Conservation (phyloP, 53 echinoderm and acorn worm genomes). For the Pentamera pediparva region DNA sequence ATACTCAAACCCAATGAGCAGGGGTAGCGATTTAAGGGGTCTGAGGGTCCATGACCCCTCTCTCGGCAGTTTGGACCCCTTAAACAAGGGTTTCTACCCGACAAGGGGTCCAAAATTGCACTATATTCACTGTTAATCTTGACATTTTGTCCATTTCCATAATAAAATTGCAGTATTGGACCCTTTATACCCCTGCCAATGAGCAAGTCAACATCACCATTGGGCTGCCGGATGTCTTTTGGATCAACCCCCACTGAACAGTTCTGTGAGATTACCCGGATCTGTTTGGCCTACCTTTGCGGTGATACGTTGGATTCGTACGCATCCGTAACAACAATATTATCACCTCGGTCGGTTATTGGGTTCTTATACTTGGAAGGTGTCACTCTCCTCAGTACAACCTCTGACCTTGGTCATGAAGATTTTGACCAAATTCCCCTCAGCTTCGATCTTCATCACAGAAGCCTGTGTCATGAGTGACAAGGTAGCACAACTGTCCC, state of each 20-base stretch:
- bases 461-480: slow-evolving; percentile 37
- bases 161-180: too few relatives aligned
- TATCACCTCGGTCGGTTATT: slow-evolving; percentile 21
- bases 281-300: slow-evolving; percentile 23
- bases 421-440: slow-evolving; percentile 29
- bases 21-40: too few relatives aligned
- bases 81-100: too few relatives aligned
- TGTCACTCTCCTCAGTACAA: slow-evolving; percentile 29
- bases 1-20: slow-evolving; percentile 38
- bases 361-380: slow-evolving; percentile 6
- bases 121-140: too few relatives aligned
- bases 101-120: too few relatives aligned
- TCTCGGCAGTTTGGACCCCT: too few relatives aligned
- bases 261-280: background rate
- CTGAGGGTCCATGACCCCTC: too few relatives aligned
- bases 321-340: slow-evolving; percentile 10
- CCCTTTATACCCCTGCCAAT: too few relatives aligned
- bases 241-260: too few relatives aligned
- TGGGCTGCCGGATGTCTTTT: slow-evolving; percentile 2
- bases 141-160: too few relatives aligned
- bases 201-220: slow-evolving; percentile 42
- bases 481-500: slow-evolving; percentile 40
- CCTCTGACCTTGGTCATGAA: slow-evolving; percentile 34
- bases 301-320: slow-evolving; percentile 33
- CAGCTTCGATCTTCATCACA: slow-evolving; percentile 18